A percentile compares a stretch with the other conserved stretches of the same genome.
phyloP scores from a whole-genome alignment of 2,888 invertebrate species.

The Diarsia dahlii region DNA sequence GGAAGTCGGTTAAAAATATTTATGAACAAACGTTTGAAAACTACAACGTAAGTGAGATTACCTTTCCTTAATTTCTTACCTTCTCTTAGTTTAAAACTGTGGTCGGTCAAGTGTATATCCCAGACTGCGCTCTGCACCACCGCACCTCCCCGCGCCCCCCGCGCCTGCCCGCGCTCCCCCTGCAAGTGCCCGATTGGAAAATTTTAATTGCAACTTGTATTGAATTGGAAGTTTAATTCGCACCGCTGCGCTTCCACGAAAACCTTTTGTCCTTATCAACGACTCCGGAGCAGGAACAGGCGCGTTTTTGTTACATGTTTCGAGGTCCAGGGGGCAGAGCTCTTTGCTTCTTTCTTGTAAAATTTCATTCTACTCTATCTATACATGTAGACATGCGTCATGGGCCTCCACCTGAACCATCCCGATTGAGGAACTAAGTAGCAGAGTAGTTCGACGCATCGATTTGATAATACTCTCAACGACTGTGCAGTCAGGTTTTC shows the following conservation, averaged over 20 bases:
- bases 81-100: not conserved
- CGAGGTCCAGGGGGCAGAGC: not conserved
- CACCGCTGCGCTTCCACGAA: slow-evolving; percentile 4
- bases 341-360: not conserved
- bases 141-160: not conserved
- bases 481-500: not conserved
- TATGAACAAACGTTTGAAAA: not conserved
- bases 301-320: not conserved
- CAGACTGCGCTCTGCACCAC: not conserved
- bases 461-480: not conserved
- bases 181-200: slow-evolving; percentile 27
- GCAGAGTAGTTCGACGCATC: not conserved
- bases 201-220: slow-evolving; percentile 46
- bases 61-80: not conserved
- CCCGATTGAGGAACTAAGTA: too few species aligned
- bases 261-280: slow-evolving; percentile 19
- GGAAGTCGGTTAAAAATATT: not conserved
- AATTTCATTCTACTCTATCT: not conserved
- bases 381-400: not conserved
- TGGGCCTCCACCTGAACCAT: not conserved
- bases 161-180: not conserved
- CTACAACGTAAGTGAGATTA: not conserved
- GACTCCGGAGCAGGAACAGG: not conserved
- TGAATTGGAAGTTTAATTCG: slow-evolving; percentile 21
- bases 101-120: not conserved